phyloP scores from a whole-genome alignment of 2,113 vertebrate genomes.

The Apistogramma diplotaenia region DNA sequence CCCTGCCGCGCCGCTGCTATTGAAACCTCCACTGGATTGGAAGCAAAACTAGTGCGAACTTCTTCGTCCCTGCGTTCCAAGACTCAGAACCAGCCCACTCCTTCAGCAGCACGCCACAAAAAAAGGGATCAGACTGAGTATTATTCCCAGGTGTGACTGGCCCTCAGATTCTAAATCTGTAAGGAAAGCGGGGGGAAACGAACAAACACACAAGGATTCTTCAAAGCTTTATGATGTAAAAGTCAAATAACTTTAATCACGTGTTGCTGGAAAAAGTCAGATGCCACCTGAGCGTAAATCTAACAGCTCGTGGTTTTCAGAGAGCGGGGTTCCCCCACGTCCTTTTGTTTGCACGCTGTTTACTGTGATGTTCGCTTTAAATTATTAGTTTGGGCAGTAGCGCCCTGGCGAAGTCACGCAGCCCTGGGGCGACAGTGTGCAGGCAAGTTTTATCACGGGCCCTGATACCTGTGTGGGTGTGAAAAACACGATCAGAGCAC shows the following conservation, averaged over 20 bases:
- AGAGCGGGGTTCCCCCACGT: constrained; percentile 49
- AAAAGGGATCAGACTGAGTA: constrained; percentile 34
- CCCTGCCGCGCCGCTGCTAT: constrained; percentile 75
- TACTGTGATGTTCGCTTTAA: constrained; percentile 53
- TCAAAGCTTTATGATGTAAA: background rate
- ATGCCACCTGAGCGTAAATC: background rate
- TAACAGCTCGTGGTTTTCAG: background rate
- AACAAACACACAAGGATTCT: background rate
- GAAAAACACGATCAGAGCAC: background rate
- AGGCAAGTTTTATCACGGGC: constrained; percentile 58
- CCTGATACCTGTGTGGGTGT: constrained; percentile 24
- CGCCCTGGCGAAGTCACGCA: constrained; percentile 63
- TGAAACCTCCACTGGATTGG: constrained; percentile 74
- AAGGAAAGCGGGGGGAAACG: background rate
- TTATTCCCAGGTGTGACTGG: constrained; percentile 13
- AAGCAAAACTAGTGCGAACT: constrained; percentile 70
- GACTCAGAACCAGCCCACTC: constrained; percentile 73
- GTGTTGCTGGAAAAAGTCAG: background rate
- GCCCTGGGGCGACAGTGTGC: constrained; percentile 36
- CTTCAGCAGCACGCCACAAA: constrained; percentile 24
- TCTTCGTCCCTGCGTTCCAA: constrained; percentile 55
- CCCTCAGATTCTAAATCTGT: constrained; percentile 7
- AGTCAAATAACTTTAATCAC: background rate
- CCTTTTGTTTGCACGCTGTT: constrained; percentile 46
- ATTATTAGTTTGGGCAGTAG: constrained; percentile 57